Conservation (phyloP, 2,113 vertebrate genomes). For the Verasper variegatus region DNA sequence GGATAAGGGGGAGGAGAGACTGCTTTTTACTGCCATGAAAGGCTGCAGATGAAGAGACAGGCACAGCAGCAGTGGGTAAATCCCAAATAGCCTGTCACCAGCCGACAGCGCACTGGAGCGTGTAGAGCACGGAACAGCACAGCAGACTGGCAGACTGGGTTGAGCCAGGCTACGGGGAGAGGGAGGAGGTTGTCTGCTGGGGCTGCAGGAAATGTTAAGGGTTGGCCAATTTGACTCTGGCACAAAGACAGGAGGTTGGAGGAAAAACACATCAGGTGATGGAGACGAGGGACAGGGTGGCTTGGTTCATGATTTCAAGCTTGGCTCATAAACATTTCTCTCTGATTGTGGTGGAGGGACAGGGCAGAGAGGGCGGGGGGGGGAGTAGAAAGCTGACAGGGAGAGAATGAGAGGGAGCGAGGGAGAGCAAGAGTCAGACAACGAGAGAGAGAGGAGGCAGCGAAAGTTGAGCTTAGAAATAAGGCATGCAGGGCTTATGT, state of each 20-base stretch:
- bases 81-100: slow-evolving; percentile 85
- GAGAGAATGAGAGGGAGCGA: slow-evolving; percentile 57
- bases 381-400: slow-evolving; percentile 51
- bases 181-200: slow-evolving; percentile 64
- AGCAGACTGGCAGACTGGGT: slow-evolving; percentile 71
- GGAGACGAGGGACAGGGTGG: slow-evolving; percentile 62
- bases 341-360: slow-evolving; percentile 52
- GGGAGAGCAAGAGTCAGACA: slow-evolving; percentile 9
- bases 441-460: slow-evolving; percentile 35
- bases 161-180: slow-evolving; percentile 55
- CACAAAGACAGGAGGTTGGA: slow-evolving; percentile 68
- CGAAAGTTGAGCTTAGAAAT: slow-evolving; percentile 63
- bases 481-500: slow-evolving; percentile 63
- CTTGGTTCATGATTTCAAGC: slow-evolving; percentile 66
- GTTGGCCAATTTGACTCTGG: slow-evolving; percentile 73
- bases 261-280: slow-evolving; percentile 67
- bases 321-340: slow-evolving; percentile 69
- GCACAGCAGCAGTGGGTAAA: slow-evolving; percentile 80
- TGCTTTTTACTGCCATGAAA: slow-evolving; percentile 75
- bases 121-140: slow-evolving; percentile 71
- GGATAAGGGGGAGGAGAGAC: slow-evolving; percentile 64
- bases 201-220: slow-evolving; percentile 71
- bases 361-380: slow-evolving; percentile 7
- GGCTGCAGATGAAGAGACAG: slow-evolving; percentile 80
- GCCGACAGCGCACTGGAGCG: slow-evolving; percentile 80